Conservation (phyloP, 2,113 vertebrate species). For the Corythornis madagascariensis region DNA sequence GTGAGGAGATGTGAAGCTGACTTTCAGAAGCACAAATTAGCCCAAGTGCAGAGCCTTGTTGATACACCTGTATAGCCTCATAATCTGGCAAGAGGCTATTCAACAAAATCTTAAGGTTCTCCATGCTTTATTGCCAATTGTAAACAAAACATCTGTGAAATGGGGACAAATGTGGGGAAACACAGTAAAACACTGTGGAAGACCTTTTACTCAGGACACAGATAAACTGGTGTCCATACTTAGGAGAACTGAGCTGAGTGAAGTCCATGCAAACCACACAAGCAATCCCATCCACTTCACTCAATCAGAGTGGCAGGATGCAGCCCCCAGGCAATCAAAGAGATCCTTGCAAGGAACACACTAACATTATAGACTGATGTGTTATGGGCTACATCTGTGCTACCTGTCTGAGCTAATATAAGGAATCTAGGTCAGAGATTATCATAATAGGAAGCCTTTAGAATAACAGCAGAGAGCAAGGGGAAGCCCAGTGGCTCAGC, state of each 20-base stretch:
- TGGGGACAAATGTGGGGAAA: not conserved
- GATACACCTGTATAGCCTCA: not conserved
- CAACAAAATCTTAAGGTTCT: not conserved
- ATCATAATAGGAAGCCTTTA: not conserved
- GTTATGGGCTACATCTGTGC: not conserved
- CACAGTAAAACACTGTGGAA: not conserved
- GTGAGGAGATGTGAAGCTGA: not conserved
- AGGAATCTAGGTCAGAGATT: constrained; percentile 29
- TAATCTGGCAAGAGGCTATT: not conserved
- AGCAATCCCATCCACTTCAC: not conserved
- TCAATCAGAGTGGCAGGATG: not conserved
- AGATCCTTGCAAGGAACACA: not conserved
- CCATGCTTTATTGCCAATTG: accelerated
- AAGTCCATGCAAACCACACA: not conserved
- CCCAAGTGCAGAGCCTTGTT: not conserved
- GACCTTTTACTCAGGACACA: not conserved
- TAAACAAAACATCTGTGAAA: not conserved
- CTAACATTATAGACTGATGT: not conserved
- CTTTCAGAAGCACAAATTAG: not conserved
- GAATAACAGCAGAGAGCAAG: not conserved
- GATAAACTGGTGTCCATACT: not conserved
- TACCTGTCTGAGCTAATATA: not conserved
- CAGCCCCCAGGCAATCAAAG: not conserved
- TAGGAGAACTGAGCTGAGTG: not conserved
- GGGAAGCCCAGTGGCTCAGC: not conserved